Evolutionary conservation across 2,797 vertebrate species (phyloP), one percentile per base, ranked within the genome.

Genomic region (Rhinoraja longicauda): DNA sequence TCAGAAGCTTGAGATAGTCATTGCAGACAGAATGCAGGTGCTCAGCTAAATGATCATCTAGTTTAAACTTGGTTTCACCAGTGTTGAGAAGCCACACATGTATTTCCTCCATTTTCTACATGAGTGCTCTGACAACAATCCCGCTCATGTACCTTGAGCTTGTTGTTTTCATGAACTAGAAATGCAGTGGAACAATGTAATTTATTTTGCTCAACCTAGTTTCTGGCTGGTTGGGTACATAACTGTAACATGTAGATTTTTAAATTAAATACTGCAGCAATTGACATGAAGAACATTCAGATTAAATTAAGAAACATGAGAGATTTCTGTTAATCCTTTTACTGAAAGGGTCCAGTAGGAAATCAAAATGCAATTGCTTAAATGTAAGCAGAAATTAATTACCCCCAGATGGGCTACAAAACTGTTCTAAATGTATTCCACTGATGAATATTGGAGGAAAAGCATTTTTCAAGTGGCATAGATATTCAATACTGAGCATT

Each of bases 311-410:
- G 72, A 57, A 73, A 57, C 67, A 75, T 45, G 26, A 24, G 70
- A 92, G 72, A 92, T 92, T 92, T 75, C 90, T 73, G 24, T 29
- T 75, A 15, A 92, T 75, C 39, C 70, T 73, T 92, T 73, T 75
- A 29, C 70, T 75, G 24, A 75, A 92, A n/a, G 24, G 70, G 70
- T 75, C 70, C 90, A 92, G 90, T 73, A 45, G 39, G 90, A 92
- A 92, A 92, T 92, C 67, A 92, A 92, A 92, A 92, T 3, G 67
- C 39, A 75, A 73, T 75, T 53, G 70, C 39, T 92, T 73, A 57
- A 72, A 75, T 92, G 15, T 73, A 75, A 92, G 90, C 57, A 45
- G 70, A 75, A 92, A 92, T 36, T 75, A 67, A 92, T 92, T 92
- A 92, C 45, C 39, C 90, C 90, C 90, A 53, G 36, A 92, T 72